Evolutionary conservation across 2,797 vertebrate genomes (phyloP), one percentile per base, ranked within the genome.

Genomic region (Pangasius mekongensis): DNA sequence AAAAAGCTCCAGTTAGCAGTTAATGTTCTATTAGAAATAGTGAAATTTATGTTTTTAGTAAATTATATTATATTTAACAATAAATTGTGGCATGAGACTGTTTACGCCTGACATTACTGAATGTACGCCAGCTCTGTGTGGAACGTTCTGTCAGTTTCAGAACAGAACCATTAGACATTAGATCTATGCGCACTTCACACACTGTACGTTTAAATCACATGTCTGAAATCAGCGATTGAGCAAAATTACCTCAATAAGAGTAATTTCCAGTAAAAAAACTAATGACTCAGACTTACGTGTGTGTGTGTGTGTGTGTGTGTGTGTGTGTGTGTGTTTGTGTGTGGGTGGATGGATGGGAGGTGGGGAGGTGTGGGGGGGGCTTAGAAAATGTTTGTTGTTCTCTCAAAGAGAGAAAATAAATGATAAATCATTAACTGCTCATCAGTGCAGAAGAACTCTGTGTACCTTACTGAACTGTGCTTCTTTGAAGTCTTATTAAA

Each of bases 371-470:
- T n/a, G 3, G 13, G 14, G 47, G 30, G 0, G 52, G 22, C 5
- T 39, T 24, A 14, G 4, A 82, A 62, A 62, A 47, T 83, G 78
- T 81, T 81, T 81, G 78, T 64, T 83, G 81, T 83, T 83, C 81
- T 83, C 39, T 83, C 24, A 64, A n/a, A 18, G 54, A 83, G 81
- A 83, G 60, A 83, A 83, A 83, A 83, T 83, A 83, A 47, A 47
- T 18, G 58, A 47, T 64, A 36, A 83, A 83, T 83, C 36, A 83
- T 83, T 83, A 83, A 83, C 81, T 2, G 1, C 36, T n/a, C 81
- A 83, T 64, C 58, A 47, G 36, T 64, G 36, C 36, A 47, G 24
- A n/a, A 47, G 24, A 60, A 83, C 33, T 47, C 33, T 83, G 11
- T 83, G 39, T 43, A 64, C 58, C 27, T 64, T 64, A n/a, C 2